Percentiles rank a stretch among this genome's conserved stretches.
Evolutionary conservation across 2,797 vertebrate genomes (phyloP).

Genomic region (Calcarius lapponicus): DNA sequence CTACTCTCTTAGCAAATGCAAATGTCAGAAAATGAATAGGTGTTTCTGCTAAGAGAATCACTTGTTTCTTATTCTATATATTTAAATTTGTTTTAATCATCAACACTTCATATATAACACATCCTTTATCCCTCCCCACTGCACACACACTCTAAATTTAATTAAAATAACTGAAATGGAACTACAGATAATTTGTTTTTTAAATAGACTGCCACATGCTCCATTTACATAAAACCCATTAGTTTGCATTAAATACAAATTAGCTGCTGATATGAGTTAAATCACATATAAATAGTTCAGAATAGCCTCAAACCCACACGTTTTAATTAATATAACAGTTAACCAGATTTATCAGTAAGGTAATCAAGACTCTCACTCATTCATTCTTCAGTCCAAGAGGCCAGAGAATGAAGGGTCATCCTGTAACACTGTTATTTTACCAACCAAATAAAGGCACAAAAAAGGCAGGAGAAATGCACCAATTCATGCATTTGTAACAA

Average conservation of each 20-base stretch:
- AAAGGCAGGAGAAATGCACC: neutral
- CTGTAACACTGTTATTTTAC: slow-evolving; percentile 17
- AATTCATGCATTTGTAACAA: neutral
- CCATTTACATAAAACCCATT: slow-evolving; percentile 86
- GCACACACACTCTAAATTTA: slow-evolving; percentile 78
- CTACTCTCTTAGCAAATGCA: slow-evolving; percentile 18
- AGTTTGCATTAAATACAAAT: slow-evolving; percentile 86
- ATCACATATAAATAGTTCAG: slow-evolving; percentile 80
- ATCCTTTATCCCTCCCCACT: slow-evolving; percentile 62
- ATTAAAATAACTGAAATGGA: slow-evolving; percentile 87
- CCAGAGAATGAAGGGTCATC: neutral
- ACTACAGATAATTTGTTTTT: slow-evolving; percentile 85
- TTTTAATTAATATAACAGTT: slow-evolving; percentile 81
- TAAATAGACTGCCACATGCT: slow-evolving; percentile 85
- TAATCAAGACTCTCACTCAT: slow-evolving; percentile 74
- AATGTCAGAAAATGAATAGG: slow-evolving; percentile 59
- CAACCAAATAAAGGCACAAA: neutral
- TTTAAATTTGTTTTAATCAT: slow-evolving; percentile 78
- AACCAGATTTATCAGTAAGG: slow-evolving; percentile 78
- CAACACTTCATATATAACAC: slow-evolving; percentile 74
- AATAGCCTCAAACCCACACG: slow-evolving; percentile 71
- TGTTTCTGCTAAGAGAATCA: slow-evolving; percentile 54
- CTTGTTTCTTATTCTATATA: slow-evolving; percentile 73
- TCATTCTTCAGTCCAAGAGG: slow-evolving; percentile 66
- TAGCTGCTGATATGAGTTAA: slow-evolving; percentile 83